These are phyloP conservation scores for Phrynocephalus versicolor DNA, from an alignment of 2,113 vertebrate genomes.

Conservation along the genomic window DNA sequence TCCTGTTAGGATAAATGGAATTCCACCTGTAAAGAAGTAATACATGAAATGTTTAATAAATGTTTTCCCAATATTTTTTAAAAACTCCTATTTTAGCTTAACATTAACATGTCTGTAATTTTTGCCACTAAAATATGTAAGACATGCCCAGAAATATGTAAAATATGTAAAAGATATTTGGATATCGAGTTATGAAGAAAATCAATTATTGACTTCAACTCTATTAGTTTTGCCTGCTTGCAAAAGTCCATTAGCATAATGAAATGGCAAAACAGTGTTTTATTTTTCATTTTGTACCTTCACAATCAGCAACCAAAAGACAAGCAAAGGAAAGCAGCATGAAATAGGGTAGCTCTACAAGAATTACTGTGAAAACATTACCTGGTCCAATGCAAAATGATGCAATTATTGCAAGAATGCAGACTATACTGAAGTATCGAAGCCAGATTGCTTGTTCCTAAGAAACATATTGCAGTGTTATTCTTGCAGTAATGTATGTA, in stretches of 20 bases:
- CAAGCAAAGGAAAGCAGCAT: too few relatives aligned
- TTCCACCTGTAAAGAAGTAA: constrained; percentile 80
- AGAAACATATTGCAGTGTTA: constrained; percentile 19
- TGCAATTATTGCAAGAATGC: constrained; percentile 88
- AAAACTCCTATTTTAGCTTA: not conserved
- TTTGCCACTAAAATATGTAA: not conserved
- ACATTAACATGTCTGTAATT: not conserved
- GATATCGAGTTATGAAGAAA: not conserved
- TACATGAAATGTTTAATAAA: not conserved
- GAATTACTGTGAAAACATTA: constrained; percentile 57
- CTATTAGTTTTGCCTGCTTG: too few relatives aligned
- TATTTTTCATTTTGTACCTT: too few relatives aligned
- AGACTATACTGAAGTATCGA: constrained; percentile 87
- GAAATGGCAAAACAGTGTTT: too few relatives aligned
- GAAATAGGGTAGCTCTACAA: too few relatives aligned
- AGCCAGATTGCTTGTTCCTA: constrained; percentile 82
- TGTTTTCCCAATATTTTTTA: not conserved
- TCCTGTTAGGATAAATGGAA: constrained; percentile 91
- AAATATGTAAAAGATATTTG: not conserved
- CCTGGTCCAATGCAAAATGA: constrained; percentile 94
- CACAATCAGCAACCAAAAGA: not conserved
- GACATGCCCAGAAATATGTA: too few relatives aligned
- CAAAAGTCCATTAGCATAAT: too few relatives aligned
- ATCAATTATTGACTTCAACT: too few relatives aligned
- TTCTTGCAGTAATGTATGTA: rapidly evolving